phyloP scores from a whole-genome alignment of 2,888 invertebrate species.

The Trissolcus japonicus region DNA sequence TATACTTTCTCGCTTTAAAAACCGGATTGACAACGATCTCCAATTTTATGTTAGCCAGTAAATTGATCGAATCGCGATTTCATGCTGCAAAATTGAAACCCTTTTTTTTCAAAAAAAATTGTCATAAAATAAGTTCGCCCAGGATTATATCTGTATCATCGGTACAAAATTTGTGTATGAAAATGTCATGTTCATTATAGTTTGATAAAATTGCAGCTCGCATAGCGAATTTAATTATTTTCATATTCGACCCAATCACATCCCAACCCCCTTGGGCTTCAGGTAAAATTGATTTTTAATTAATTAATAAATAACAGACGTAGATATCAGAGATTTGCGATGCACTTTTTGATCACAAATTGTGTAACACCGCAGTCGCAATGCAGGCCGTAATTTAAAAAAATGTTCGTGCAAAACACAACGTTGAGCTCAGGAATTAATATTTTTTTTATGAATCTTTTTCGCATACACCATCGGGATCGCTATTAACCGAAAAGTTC shows the following conservation, averaged over 20 bases:
- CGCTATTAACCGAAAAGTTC: slow-evolving; percentile 18
- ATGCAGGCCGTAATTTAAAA: slow-evolving; percentile 21
- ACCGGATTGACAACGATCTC: slow-evolving; percentile 58
- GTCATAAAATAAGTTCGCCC: no score
- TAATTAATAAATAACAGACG: slow-evolving; percentile 31
- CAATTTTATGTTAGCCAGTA: slow-evolving; percentile 26
- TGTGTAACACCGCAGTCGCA: slow-evolving; percentile 7
- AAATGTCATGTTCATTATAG: background rate
- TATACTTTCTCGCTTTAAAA: slow-evolving; percentile 62
- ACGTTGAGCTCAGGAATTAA: slow-evolving; percentile 22
- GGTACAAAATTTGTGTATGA: no score
- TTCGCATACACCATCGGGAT: slow-evolving; percentile 20
- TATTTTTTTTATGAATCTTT: slow-evolving; percentile 36
- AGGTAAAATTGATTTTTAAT: slow-evolving; percentile 37
- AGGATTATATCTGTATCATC: no score
- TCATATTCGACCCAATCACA: slow-evolving; percentile 19
- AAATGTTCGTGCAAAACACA: slow-evolving; percentile 28
- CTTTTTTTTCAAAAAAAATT: no score
- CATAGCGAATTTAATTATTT: slow-evolving; percentile 4
- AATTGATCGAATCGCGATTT: slow-evolving; percentile 12
- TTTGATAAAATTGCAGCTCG: slow-evolving; percentile 3
- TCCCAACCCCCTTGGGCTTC: background rate
- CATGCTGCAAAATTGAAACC: no score
- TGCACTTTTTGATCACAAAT: slow-evolving; percentile 26
- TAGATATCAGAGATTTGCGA: slow-evolving; percentile 18